phyloP scores from a whole-genome alignment of 2,113 vertebrate genomes.

The Albula goreensis region DNA sequence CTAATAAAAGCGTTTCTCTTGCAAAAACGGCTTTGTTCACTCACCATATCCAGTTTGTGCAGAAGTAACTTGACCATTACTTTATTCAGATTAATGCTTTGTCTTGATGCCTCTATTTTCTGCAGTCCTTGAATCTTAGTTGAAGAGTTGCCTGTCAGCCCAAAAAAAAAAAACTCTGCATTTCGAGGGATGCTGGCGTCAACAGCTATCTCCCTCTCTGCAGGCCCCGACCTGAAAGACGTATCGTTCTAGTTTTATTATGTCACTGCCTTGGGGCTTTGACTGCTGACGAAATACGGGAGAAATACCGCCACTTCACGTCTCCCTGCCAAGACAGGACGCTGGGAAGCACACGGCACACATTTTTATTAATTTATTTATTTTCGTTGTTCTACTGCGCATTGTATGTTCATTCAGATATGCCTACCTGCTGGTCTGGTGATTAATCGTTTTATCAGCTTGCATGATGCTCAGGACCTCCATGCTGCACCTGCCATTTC shows the following conservation, averaged over 20 bases:
- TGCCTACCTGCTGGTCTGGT: neutral
- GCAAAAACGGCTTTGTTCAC: neutral
- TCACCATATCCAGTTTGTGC: neutral
- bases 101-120: neutral
- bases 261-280: slow-evolving; percentile 22
- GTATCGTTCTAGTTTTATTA: slow-evolving; percentile 11
- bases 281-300: slow-evolving; percentile 24
- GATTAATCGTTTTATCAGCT: neutral
- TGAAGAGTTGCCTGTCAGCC: neutral
- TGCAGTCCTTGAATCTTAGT: neutral
- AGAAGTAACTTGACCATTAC: neutral
- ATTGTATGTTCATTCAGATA: neutral
- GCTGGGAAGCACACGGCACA: neutral
- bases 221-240: neutral
- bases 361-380: neutral
- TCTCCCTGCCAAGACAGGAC: neutral
- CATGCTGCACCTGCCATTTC: neutral
- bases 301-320: slow-evolving; percentile 4
- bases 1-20: neutral
- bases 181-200: neutral
- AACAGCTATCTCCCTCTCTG: neutral
- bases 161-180: neutral
- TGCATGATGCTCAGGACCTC: neutral
- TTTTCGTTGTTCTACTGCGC: neutral
- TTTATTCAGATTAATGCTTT: neutral